Evolutionary conservation across 1,140 invertebrate species (phyloP).

Genomic region (Brachionus angularis): DNA sequence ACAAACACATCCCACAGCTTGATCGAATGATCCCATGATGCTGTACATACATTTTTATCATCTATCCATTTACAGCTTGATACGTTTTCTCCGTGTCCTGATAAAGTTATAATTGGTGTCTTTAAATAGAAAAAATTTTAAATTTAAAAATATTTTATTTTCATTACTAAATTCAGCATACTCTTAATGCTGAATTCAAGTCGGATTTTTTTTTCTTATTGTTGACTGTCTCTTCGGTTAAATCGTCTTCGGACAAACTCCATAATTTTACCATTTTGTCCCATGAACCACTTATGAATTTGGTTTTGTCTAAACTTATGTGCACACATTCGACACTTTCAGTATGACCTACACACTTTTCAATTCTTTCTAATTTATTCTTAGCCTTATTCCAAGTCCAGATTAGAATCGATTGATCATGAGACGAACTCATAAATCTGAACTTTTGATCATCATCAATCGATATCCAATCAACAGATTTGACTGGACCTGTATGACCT

Average conservation of each 20-base stretch:
- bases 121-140: slow-evolving; percentile 52
- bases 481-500: slow-evolving; percentile 77
- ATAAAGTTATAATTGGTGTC: slow-evolving; percentile 78
- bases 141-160: neutral
- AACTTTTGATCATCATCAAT: slow-evolving; percentile 58
- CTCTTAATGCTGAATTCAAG: neutral
- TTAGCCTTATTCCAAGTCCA: slow-evolving; percentile 67
- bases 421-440: slow-evolving; percentile 68
- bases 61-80: slow-evolving; percentile 78
- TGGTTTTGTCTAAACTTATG: slow-evolving; percentile 65
- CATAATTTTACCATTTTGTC: slow-evolving; percentile 68
- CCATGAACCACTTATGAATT: slow-evolving; percentile 72
- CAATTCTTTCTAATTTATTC: slow-evolving; percentile 74
- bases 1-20: slow-evolving; percentile 87
- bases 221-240: slow-evolving; percentile 45
- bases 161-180: neutral
- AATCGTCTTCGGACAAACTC: slow-evolving; percentile 53
- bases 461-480: slow-evolving; percentile 79
- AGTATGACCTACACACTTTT: slow-evolving; percentile 79
- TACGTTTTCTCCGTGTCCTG: slow-evolving; percentile 85
- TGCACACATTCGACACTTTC: slow-evolving; percentile 78
- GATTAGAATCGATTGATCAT: slow-evolving; percentile 83
- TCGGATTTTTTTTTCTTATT: slow-evolving; percentile 50
- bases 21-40: slow-evolving; percentile 90
- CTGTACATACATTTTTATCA: slow-evolving; percentile 67